Conservation (phyloP, 2,113 vertebrate genomes). For the Lamprotornis superbus region DNA sequence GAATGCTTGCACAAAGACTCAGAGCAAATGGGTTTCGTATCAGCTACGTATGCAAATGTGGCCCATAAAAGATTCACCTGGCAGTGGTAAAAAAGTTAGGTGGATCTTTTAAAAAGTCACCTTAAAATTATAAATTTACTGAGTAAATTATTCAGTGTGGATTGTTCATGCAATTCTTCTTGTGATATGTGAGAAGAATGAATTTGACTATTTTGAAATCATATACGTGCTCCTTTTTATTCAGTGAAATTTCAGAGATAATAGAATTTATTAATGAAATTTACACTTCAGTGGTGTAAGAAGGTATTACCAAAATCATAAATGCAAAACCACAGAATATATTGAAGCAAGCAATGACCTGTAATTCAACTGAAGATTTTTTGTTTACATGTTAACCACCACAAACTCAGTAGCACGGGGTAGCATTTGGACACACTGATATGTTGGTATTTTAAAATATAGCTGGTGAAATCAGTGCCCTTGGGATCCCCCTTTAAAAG, state of each 20-base stretch:
- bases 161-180: neutral
- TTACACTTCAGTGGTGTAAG: conserved; percentile 57
- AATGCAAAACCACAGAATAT: neutral
- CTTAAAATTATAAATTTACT: conserved; percentile 9
- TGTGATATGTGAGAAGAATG: neutral
- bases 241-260: conserved; percentile 4
- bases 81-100: neutral
- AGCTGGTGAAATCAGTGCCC: neutral
- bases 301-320: conserved; percentile 12
- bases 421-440: neutral
- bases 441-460: neutral
- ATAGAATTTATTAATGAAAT: conserved; percentile 63
- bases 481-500: neutral
- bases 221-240: neutral
- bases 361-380: neutral
- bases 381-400: neutral
- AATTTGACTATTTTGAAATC: neutral
- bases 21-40: neutral
- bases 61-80: neutral
- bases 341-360: neutral
- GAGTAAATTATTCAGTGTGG: conserved; percentile 10
- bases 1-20: neutral
- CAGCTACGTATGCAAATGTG: neutral
- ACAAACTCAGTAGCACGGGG: neutral
- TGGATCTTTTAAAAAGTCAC: neutral